Evolutionary conservation across 2,888 invertebrate genomes (phyloP), one percentile per base, ranked within the genome.

Genomic region (Aporophyla lueneburgensis): DNA sequence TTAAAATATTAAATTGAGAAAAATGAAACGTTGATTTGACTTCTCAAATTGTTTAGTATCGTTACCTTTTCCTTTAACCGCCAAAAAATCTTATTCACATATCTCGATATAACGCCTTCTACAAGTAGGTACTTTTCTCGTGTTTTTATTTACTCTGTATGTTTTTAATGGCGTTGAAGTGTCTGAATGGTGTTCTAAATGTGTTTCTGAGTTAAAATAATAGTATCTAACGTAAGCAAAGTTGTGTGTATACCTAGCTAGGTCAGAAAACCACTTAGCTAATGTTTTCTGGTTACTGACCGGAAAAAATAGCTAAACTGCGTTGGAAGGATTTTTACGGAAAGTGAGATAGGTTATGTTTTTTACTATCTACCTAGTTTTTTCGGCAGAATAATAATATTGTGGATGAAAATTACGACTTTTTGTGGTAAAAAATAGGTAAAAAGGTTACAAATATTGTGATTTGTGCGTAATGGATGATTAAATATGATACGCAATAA

Each of bases 291-390:
- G 78, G 79, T 74, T 78, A 84, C 71, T 84, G 67, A 73, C 86
- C 87, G 86, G 89, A 86, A 89, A 88, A 89, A 89, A 88, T 87
- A 89, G 77, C 72, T 54, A 74, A 76, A 63, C 40, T 65, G 59
- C n/a, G 58, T 33, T 3, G 54, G 71, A 68, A 78, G 75, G 72
- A n/a, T 78, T 68, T 46, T 40, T 49, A 65, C 40, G 40, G 24
- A 83, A 58, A 49, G 53, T 19, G 10, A 33, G 16, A 33, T 12
- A 24, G 24, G 33, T 19, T 67, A 16, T 53, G 7, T 58, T 80
- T 54, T 58, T 65, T 43, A 63, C 10, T 10, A 43, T 16, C 33
- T 24, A 14, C 21, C 33, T 21, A 19, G 14, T 59, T 53, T 59
- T 59, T 80, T 79, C 14, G 19, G 19, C 46, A 24, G 16, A 40